phyloP scores from a whole-genome alignment of 2,797 vertebrate genomes.

The Neopelma chrysocephalum region DNA sequence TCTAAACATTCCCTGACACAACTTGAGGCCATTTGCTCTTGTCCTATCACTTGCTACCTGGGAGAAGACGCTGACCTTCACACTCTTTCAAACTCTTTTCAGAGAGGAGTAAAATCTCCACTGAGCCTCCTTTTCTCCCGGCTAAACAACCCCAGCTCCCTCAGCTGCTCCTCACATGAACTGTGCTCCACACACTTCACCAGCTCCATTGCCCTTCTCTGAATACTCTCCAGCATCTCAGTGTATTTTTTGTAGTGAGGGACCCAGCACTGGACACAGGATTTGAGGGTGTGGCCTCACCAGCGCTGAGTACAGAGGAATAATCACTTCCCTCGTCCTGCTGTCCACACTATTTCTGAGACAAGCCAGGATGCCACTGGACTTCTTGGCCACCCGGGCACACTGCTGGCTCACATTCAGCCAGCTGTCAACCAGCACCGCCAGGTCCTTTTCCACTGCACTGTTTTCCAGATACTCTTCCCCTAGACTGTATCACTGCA shows the following conservation, averaged over 20 bases:
- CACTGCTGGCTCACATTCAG: neutral
- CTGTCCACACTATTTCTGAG: neutral
- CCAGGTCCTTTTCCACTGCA: neutral
- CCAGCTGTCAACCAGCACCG: accelerated
- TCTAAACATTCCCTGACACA: neutral
- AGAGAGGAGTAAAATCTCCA: neutral
- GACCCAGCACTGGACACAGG: neutral
- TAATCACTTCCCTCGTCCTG: neutral
- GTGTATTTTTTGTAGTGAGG: too few species aligned
- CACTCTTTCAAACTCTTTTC: too few species aligned
- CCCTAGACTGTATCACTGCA: neutral
- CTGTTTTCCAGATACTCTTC: neutral
- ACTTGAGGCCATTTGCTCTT: neutral
- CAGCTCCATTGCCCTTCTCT: neutral
- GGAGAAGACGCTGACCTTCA: neutral
- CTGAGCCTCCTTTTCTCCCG: neutral
- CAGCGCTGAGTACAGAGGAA: neutral
- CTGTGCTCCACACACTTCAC: neutral
- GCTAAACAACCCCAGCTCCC: neutral
- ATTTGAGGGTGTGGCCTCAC: neutral
- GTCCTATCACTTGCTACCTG: neutral
- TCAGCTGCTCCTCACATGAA: neutral
- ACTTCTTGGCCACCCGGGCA: neutral
- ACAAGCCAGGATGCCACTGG: too few species aligned
- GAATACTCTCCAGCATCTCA: accelerated